Conservation (phyloP, 2,888 invertebrate species). For the Endomychus coccineus region DNA sequence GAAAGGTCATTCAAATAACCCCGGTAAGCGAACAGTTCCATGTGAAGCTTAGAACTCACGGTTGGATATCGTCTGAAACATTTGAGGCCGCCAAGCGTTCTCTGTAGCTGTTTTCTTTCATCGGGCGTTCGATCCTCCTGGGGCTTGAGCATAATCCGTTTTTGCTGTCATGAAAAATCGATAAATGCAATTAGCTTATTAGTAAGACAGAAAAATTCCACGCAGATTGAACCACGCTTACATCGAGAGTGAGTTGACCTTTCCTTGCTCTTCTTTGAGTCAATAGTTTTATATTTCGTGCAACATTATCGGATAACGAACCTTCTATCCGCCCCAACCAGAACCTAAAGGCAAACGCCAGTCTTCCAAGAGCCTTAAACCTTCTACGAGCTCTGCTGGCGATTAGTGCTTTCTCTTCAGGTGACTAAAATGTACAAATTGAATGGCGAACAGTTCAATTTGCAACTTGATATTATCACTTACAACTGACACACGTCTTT, state of each 20-base stretch:
- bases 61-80: conserved; percentile 56
- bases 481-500: too few species aligned
- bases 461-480: not conserved
- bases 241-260: conserved; percentile 27
- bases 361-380: conserved; percentile 51
- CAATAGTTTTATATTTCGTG: conserved; percentile 46
- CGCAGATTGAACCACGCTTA: not conserved
- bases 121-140: conserved; percentile 49
- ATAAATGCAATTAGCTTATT: not conserved
- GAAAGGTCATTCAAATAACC: too few species aligned
- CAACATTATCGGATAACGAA: conserved; percentile 44
- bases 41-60: too few species aligned
- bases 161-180: conserved; percentile 47
- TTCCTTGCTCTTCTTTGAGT: conserved; percentile 31
- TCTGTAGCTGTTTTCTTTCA: conserved; percentile 53
- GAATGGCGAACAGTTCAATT: not conserved
- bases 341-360: conserved; percentile 50
- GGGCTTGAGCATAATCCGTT: conserved; percentile 52
- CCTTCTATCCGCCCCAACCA: conserved; percentile 52
- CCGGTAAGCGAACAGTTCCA: too few species aligned
- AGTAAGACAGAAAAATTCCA: not conserved
- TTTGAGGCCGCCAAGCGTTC: conserved; percentile 53
- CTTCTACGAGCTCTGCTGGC: conserved; percentile 44
- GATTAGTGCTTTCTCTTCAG: conserved; percentile 25
- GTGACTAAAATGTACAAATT: conserved; percentile 12